Evolutionary conservation across 2,888 invertebrate genomes (phyloP), one percentile per base, ranked within the genome.

Genomic region (Yponomeuta malinellus): DNA sequence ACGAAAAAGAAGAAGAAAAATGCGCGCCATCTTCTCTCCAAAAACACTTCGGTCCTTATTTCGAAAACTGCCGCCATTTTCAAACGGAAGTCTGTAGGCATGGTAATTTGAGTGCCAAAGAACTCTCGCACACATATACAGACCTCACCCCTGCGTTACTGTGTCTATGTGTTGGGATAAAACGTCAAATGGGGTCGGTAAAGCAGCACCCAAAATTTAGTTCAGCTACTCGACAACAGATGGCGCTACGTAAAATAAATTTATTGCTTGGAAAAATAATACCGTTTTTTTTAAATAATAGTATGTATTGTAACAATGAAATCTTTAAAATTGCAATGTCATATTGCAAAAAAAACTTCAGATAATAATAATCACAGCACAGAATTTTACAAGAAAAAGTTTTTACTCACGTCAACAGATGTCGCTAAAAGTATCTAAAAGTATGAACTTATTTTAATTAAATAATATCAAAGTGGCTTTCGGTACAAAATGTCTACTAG

Each of bases 401-500:
- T 59, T 59, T 12, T 12, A 4, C 4, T 59, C 6, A 12, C 3
- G 15, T 9, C 29, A 73, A 71, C 70, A 87, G 88, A 87, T 89
- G 88, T 81, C 89, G 82, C 69, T 78, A 79, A 70, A 1, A 68
- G 85, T 83, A 69, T 63, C 72, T 72, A 73, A 48, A 9, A 64
- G 71, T 63, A 71, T 2, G 43, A 73, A 73, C 23, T 15, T 3
- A 69, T 71, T 69, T 70, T 72, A 73, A 71, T 74, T 72, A 67
- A 15, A 12, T 63, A 29, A 65, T 65, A 70, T 29, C 80, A 86
- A 89, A 90, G 90, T 91, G 90, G 90, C 88, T 87, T 83, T 83
- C 73, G 77, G 83, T 80, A 81, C 77, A 88, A 90, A 91, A 82
- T 83, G 84, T 83, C 88, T 89, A 23, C n/a, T n/a, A n/a, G n/a